A percentile compares a stretch with the other conserved stretches of the same genome.
Conservation (phyloP, 2,888 invertebrate genomes). For the Chouioia cunea region DNA sequence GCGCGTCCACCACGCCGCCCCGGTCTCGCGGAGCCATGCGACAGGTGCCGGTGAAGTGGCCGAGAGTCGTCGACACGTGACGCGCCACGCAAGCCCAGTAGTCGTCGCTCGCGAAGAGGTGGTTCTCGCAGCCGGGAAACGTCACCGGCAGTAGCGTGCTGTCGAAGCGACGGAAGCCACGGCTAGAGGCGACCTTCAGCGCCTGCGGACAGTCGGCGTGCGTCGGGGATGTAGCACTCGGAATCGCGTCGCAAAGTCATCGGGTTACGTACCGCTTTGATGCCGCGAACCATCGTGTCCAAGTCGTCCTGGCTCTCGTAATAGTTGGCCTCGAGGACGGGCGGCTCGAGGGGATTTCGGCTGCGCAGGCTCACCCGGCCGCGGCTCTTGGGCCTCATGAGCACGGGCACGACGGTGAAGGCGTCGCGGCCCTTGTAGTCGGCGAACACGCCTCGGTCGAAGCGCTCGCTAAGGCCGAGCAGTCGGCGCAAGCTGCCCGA, state of each 20-base stretch:
- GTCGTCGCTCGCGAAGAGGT: slow-evolving; percentile 74
- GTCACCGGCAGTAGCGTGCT: slow-evolving; percentile 72
- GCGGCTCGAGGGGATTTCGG: slow-evolving; percentile 80
- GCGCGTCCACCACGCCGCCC: slow-evolving; percentile 69
- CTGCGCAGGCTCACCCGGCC: slow-evolving; percentile 80
- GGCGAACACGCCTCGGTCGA: slow-evolving; percentile 73
- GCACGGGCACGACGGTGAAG: slow-evolving; percentile 80
- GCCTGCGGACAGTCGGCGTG: too few relatives aligned
- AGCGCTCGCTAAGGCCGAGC: slow-evolving; percentile 75
- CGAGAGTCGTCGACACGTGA: slow-evolving; percentile 79
- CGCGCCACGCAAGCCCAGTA: slow-evolving; percentile 84
- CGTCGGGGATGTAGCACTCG: too few relatives aligned
- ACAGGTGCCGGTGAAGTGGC: slow-evolving; percentile 71
- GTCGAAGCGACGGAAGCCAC: slow-evolving; percentile 71
- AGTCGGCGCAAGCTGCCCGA: slow-evolving; percentile 77
- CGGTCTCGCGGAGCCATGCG: slow-evolving; percentile 69
- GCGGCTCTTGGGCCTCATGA: slow-evolving; percentile 81
- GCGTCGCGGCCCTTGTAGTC: slow-evolving; percentile 71
- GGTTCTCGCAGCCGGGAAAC: slow-evolving; percentile 78
- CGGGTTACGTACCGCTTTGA: slow-evolving; percentile 75
- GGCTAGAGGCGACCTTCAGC: slow-evolving; percentile 71
- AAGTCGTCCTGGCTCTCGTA: slow-evolving; percentile 81
- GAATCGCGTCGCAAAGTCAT: too few relatives aligned
- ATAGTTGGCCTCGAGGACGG: slow-evolving; percentile 86
- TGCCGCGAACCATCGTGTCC: slow-evolving; percentile 80